Evolutionary conservation across 2,113 vertebrate species (phyloP), one percentile per base, ranked within the genome.

Genomic region (Saguinus imperator): DNA sequence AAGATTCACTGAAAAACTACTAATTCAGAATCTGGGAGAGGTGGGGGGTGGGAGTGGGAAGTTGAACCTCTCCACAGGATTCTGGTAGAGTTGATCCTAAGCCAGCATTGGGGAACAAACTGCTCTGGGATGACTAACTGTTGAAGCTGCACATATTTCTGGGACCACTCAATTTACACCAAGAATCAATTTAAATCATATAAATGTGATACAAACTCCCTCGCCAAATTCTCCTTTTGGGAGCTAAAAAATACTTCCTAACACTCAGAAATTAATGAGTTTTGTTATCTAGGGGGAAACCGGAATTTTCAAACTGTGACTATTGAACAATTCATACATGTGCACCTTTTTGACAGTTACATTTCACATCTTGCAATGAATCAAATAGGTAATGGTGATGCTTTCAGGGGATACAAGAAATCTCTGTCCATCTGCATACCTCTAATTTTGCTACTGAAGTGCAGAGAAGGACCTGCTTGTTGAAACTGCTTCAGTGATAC

Each of bases 251-350:
- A 80, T 25, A 84, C 17, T 95, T 91, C 8, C 45, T 75, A 83
- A 86, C 58, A 57, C 55, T 93, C 52, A 75, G 40, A 93, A 90
- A 88, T 93, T 64, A 95, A 93, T 89, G n/a, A 84, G 16, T 68
- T 89, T 85, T 72, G 20, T 92, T 50, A 72, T 84, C 86, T 85
- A 14, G 76, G 20, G 13, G 61, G 1, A 64, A 64, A 64, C 66
- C 5, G 43, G 85, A 75, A 73, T 86, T 94, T 89, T 94, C 83
- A 79, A 84, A 37, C 17, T 52, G 8, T 40, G 43, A n/a, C 73
- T n/a, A 27, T 0, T 66, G 66, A 68, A 77, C 11, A 85, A 79
- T 70, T 23, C 4, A 2, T 27, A 35, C 32, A 9, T 43, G 23
- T 84, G 35, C 20, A 16, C 27, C 40, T 81, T 95, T 72, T 50